A percentile compares a stretch with the other conserved stretches of the same genome.
These are phyloP conservation scores for Nettapus auritus DNA, from an alignment of 2,113 vertebrate species.

Conservation along the genomic window DNA sequence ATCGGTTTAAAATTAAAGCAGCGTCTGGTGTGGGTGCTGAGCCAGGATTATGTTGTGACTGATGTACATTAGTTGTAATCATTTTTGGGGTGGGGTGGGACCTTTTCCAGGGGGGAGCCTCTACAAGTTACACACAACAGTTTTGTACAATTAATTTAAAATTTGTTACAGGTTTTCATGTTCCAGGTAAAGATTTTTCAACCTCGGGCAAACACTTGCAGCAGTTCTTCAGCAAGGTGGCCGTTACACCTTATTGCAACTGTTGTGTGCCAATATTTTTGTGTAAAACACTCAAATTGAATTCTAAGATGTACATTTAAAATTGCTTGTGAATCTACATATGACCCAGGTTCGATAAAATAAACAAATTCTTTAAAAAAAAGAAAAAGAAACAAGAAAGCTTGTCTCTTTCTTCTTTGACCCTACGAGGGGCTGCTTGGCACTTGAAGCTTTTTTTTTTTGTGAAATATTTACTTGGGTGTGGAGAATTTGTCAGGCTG, in stretches of 20 bases:
- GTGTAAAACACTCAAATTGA: conserved; percentile 76
- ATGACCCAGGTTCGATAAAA: conserved; percentile 90
- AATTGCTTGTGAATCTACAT: conserved; percentile 84
- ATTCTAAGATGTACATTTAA: conserved; percentile 87
- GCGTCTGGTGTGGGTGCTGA: conserved; percentile 72
- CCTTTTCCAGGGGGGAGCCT: conserved; percentile 76
- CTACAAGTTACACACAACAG: conserved; percentile 78
- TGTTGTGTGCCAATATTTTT: conserved; percentile 78
- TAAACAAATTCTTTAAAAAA: conserved; percentile 92
- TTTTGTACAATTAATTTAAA: conserved; percentile 89
- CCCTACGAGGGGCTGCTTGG: neutral
- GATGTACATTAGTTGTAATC: conserved; percentile 86
- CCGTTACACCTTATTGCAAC: conserved; percentile 58
- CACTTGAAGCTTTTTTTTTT: neutral
- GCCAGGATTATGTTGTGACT: conserved; percentile 83
- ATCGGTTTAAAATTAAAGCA: conserved; percentile 73
- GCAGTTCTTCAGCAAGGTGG: conserved; percentile 74
- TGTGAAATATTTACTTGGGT: rapidly evolving
- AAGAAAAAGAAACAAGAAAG: neutral
- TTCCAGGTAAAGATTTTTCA: conserved; percentile 81
- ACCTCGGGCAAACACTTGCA: conserved; percentile 76
- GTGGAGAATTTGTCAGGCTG: rapidly evolving
- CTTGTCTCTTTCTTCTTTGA: neutral
- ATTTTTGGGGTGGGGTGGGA: conserved; percentile 61
- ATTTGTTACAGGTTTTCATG: conserved; percentile 87